These are phyloP conservation scores for Rhamphomyia laevipes DNA, from an alignment of 2,888 invertebrate genomes.

Conservation along the genomic window DNA sequence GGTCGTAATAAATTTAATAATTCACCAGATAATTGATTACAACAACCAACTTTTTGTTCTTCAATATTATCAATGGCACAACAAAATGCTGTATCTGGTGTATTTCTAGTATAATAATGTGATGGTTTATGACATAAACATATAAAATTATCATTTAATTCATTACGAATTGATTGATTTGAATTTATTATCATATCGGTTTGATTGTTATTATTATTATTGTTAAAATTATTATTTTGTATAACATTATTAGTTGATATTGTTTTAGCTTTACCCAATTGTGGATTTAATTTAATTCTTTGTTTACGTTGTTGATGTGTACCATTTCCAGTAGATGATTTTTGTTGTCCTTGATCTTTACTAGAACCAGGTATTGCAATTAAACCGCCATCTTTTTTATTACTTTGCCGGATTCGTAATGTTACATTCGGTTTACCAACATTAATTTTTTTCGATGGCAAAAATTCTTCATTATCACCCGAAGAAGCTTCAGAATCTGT, in stretches of 20 bases:
- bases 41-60: conserved; percentile 67
- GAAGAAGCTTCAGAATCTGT: conserved; percentile 29
- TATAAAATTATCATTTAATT: conserved; percentile 19
- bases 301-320: neutral
- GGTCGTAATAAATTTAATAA: conserved; percentile 52
- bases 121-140: conserved; percentile 44
- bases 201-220: neutral
- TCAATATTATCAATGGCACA: conserved; percentile 66
- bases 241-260: neutral
- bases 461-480: conserved; percentile 37
- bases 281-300: neutral
- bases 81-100: conserved; percentile 42
- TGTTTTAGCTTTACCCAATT: neutral
- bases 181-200: conserved; percentile 4
- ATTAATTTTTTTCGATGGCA: conserved; percentile 27
- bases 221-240: neutral
- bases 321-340: neutral
- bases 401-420: conserved; percentile 24
- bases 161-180: conserved; percentile 7
- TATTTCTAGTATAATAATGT: conserved; percentile 42
- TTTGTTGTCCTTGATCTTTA: neutral
- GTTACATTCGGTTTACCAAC: conserved; percentile 35
- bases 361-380: neutral
- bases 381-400: neutral
- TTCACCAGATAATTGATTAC: conserved; percentile 49